Evolutionary conservation across 2,113 vertebrate species (phyloP).

Genomic region (Oxyruncus cristatus): DNA sequence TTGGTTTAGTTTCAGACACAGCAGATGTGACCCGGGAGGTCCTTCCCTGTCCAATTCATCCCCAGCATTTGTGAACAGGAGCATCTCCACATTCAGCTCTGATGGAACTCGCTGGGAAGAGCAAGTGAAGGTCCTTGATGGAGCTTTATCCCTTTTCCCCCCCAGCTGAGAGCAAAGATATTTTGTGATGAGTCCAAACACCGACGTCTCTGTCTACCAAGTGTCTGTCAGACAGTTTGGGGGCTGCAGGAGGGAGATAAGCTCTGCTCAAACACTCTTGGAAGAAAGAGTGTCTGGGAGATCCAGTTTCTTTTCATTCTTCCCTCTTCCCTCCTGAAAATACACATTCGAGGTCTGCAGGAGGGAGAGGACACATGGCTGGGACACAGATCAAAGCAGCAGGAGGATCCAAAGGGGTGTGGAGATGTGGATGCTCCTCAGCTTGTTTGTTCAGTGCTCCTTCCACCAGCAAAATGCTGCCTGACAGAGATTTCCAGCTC

Average conservation of each 20-base stretch:
- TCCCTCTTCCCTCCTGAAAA: background rate
- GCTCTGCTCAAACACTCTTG: background rate
- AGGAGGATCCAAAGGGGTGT: background rate
- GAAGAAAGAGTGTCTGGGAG: background rate
- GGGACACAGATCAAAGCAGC: background rate
- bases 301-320: background rate
- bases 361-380: background rate
- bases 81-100: background rate
- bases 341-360: background rate
- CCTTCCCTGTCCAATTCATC: background rate
- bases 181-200: background rate
- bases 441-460: background rate
- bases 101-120: background rate
- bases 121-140: background rate
- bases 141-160: background rate
- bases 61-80: background rate
- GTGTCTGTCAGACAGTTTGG: background rate
- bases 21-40: background rate
- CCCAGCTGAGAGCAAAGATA: background rate
- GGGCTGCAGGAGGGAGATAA: background rate
- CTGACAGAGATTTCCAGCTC: background rate
- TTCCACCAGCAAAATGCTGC: background rate
- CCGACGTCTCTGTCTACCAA: fast-evolving
- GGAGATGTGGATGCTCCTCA: background rate
- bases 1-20: background rate